Base-by-base conservation (phyloP, 2,113 vertebrate species). In the Phycodurus eques region DNA sequence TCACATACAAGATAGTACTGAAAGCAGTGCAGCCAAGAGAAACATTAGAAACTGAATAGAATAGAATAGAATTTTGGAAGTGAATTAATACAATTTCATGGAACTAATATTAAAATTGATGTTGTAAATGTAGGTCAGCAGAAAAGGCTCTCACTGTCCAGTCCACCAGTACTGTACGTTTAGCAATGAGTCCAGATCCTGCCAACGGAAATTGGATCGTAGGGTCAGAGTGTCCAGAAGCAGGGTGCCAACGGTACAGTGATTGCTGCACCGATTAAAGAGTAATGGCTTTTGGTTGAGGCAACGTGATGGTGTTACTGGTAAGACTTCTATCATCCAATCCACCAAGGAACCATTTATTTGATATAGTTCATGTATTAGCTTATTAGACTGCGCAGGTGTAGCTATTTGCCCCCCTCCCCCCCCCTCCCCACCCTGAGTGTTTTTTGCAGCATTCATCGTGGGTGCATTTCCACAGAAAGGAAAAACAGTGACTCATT, bases 401-500 rank as follows among this genome's bases (percentile, higher is more conserved):
- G 57, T 33, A 60, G 12, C 27, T 33, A 60, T 62, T 62, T 39
- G 33, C 5, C 31, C 6, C 49, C 13, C n/a, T n/a, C 44, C 44
- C 44, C n/a, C n/a, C 57, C 57, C 13, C n/a, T n/a, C n/a, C 27
- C 27, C 27, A 27, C 35, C 35, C 35, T 2, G 7, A 35, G 59
- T 13, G 27, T 27, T 4, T 6, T 39, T 62, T 64, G 46, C 35
- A 59, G 64, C 17, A 51, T 22, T 14, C 42, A 44, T 64, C n/a
- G 63, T 22, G 42, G 15, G 20, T 76, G 49, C 43, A 72, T 51
- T 75, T 68, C 17, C 20, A 56, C 12, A 8, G 49, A 62, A 60
- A 44, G 3, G 35, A 27, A 76, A 67, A 54, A 43, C 59, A 62
- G 35, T 22, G 63, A 67, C 59, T 31, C 63, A 10, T 73, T 44